Evolutionary conservation across 2,888 invertebrate genomes (phyloP).

Genomic region (Macrosiphum euphorbiae): DNA sequence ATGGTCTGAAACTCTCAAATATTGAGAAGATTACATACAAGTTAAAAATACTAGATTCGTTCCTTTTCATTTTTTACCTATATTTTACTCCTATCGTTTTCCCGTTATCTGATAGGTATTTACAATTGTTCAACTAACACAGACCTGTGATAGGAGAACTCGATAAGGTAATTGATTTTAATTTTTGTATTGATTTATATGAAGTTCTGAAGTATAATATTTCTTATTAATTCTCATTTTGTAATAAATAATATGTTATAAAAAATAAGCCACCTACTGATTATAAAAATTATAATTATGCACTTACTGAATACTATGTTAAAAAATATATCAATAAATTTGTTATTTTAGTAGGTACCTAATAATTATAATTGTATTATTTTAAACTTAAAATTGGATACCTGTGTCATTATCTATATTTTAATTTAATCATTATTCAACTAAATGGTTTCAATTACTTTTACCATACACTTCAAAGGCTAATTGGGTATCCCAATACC

Average conservation of each 20-base stretch:
- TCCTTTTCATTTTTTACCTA: neutral
- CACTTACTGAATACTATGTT: neutral
- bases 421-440: constrained; percentile 23
- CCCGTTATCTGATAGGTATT: neutral
- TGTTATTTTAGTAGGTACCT: neutral
- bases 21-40: neutral
- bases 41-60: neutral
- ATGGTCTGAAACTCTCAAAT: neutral
- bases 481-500: constrained; percentile 23
- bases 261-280: neutral
- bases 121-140: neutral
- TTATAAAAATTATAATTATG: neutral
- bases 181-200: neutral
- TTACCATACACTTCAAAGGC: constrained; percentile 24
- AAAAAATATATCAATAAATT: neutral
- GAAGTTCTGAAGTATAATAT: neutral
- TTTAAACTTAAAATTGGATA: neutral
- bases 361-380: neutral
- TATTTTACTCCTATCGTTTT: neutral
- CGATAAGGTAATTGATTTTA: neutral
- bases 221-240: neutral
- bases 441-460: constrained; percentile 25
- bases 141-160: neutral
- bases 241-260: neutral
- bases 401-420: neutral